Evolutionary conservation across 1,140 invertebrate species (phyloP).

Genomic region (Homarus americanus): DNA sequence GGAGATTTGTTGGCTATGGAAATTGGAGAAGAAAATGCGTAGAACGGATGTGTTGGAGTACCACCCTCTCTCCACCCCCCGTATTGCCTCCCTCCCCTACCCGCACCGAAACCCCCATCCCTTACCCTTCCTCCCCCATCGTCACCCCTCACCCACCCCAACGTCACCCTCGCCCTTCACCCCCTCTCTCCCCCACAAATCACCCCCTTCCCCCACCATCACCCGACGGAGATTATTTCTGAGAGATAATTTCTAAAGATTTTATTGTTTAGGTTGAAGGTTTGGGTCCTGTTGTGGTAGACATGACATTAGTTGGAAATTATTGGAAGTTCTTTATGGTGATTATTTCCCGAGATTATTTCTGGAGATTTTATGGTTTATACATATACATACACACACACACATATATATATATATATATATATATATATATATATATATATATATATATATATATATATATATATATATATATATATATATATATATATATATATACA

Average conservation of each 20-base stretch:
- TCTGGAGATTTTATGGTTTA: not conserved
- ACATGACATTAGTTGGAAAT: not conserved
- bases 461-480: slow-evolving; percentile 38
- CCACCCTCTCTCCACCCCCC: too few species aligned
- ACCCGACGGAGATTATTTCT: not conserved
- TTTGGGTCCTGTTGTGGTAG: too few species aligned
- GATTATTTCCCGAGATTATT: not conserved
- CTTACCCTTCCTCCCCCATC: too few species aligned
- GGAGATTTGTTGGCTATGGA: slow-evolving; percentile 7
- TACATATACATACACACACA: not conserved
- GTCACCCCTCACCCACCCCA: too few species aligned
- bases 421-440: slow-evolving; percentile 29
- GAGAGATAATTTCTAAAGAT: too few species aligned
- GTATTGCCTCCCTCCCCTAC: too few species aligned
- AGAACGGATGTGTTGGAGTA: not conserved
- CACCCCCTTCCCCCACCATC: too few species aligned
- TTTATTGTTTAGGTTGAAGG: too few species aligned
- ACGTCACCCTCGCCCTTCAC: too few species aligned
- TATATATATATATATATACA: slow-evolving; percentile 18
- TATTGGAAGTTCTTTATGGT: not conserved
- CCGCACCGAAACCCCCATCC: too few species aligned
- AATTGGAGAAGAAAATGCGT: slow-evolving; percentile 25
- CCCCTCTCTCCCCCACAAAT: too few species aligned
- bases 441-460: slow-evolving; percentile 29
- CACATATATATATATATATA: slow-evolving; percentile 9